Percentiles rank a stretch among this genome's conserved stretches.
These are phyloP conservation scores for Dromius quadrimaculatus DNA, from an alignment of 2,888 invertebrate genomes.

Conservation along the genomic window DNA sequence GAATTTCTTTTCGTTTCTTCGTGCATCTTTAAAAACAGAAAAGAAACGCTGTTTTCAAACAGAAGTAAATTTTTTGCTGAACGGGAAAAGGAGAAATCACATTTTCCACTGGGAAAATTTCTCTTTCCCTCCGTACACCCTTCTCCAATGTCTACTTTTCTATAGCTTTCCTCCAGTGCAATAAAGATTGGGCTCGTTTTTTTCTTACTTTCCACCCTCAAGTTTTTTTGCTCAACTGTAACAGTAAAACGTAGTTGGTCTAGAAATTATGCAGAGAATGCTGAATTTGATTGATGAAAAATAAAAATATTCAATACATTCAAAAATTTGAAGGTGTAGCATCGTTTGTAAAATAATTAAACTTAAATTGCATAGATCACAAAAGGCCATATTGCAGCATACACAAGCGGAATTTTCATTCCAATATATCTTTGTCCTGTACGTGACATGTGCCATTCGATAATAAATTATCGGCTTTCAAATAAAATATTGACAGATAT, in stretches of 20 bases:
- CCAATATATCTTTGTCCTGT: conserved; percentile 53
- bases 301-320: too few relatives aligned
- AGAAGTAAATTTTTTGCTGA: conserved; percentile 45
- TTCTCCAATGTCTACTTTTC: neutral
- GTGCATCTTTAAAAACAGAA: neutral
- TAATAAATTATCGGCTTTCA: conserved; percentile 52
- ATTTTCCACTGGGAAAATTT: conserved; percentile 66
- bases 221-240: conserved; percentile 8
- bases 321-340: too few relatives aligned
- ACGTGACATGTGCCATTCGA: conserved; percentile 51
- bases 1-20: neutral
- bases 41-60: conserved; percentile 48
- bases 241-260: too few relatives aligned
- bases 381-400: conserved; percentile 50
- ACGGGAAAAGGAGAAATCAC: conserved; percentile 66
- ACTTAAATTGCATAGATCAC: conserved; percentile 52
- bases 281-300: neutral
- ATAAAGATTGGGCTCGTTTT: conserved; percentile 16
- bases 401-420: conserved; percentile 49
- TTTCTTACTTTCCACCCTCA: conserved; percentile 26
- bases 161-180: neutral
- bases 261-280: too few relatives aligned
- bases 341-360: conserved; percentile 47
- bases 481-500: conserved; percentile 53
- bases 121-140: neutral